Evolutionary conservation across 2,113 vertebrate species (phyloP).

Genomic region (Chionomys nivalis): DNA sequence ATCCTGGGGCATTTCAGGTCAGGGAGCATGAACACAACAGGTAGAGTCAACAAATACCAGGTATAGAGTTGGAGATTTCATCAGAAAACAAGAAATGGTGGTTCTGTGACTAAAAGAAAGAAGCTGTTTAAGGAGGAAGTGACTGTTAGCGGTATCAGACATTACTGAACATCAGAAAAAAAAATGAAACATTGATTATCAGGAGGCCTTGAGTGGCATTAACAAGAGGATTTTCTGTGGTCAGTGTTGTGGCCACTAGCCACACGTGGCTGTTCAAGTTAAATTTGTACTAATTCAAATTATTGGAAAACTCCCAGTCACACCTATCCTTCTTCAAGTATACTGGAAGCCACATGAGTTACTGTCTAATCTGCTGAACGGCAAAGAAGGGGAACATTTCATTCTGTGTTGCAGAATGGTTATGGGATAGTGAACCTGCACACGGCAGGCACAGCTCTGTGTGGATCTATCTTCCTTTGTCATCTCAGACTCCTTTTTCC

Average conservation of each 20-base stretch:
- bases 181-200: background rate
- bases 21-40: background rate
- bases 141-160: background rate
- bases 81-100: background rate
- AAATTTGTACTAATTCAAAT: background rate
- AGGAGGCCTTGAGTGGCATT: background rate
- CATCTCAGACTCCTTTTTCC: background rate
- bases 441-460: background rate
- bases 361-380: background rate
- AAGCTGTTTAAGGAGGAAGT: background rate
- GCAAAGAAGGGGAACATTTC: background rate
- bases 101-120: background rate
- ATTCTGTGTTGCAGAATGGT: background rate
- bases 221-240: background rate
- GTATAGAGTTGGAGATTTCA: background rate
- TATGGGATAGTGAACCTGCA: background rate
- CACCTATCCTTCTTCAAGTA: background rate
- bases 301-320: background rate
- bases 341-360: background rate
- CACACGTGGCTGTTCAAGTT: background rate
- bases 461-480: background rate
- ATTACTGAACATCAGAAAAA: background rate
- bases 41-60: background rate
- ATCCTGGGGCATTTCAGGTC: background rate
- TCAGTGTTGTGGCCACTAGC: accelerated